Conservation (phyloP, 2,797 vertebrate species). For the Tolypeutes matacus region DNA sequence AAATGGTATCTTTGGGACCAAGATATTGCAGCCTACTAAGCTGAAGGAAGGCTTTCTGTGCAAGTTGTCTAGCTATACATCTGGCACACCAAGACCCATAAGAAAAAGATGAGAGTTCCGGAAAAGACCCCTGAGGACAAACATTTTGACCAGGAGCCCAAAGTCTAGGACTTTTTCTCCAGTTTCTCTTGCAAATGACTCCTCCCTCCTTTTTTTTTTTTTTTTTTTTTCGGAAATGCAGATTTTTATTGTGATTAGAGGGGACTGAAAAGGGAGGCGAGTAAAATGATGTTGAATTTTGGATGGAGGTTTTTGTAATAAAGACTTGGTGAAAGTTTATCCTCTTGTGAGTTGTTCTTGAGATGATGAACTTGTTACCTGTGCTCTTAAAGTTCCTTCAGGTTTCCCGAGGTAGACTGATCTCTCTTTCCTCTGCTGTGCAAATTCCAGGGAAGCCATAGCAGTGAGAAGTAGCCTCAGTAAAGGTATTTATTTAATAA, state of each 20-base stretch:
- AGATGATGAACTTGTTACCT: not conserved
- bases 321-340: not conserved
- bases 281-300: not conserved
- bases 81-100: not conserved
- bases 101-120: not conserved
- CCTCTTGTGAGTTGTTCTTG: not conserved
- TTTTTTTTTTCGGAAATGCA: not conserved
- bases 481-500: not conserved
- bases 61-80: not conserved
- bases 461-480: not conserved
- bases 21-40: not conserved
- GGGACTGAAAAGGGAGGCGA: not conserved
- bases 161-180: not conserved
- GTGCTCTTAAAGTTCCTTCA: not conserved
- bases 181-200: not conserved
- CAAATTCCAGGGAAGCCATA: not conserved
- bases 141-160: not conserved
- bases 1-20: not conserved
- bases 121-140: not conserved
- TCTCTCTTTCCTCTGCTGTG: not conserved
- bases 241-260: not conserved
- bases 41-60: not conserved
- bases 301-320: not conserved
- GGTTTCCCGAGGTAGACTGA: not conserved
- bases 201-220: too few species aligned